Base-by-base conservation (phyloP, 2,797 vertebrate species). In the Balearica regulorum region DNA sequence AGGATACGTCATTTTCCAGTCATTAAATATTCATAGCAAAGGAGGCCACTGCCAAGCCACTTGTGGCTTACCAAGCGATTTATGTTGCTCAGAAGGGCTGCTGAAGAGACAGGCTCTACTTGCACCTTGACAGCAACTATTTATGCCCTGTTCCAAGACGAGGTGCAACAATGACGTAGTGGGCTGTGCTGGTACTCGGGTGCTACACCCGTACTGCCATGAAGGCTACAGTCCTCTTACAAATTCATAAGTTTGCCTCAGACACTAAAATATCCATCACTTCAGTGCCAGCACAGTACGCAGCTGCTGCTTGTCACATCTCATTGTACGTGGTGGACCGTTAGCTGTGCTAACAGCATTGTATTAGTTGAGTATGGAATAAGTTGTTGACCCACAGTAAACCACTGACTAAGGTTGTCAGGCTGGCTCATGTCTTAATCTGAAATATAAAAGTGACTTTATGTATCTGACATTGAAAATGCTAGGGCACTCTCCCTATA, bases 321-420 rank as follows among this genome's bases (percentile, higher is more conserved):
- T 83, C 37, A 7, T 26, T 24, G 14, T 10, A 60, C 1, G 1
- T 2, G 1, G 29, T 8, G 20, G 9, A 73, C 26, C 1, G 1
- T 12, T 41, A 62, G 57, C 72, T 28, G 15, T 33, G 54, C 62
- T 76, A 57, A 58, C 11, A 80, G 48, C 55, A 51, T 39, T 51
- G 79, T 53, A 35, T 29, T 35, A 78, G 17, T 4, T 66, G 25
- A 77, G 26, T 39, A 48, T 1, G 71, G 70, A 66, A 19, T 37
- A 83, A 83, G 18, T 5, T 76, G 51, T 26, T 65, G 58, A 87
- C 37, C 31, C 64, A 87, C 2, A 4, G 20, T 53, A 69, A 82
- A 19, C n/a, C 41, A 69, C 22, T 71, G 31, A 61, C 37, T 48
- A 25, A 83, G 46, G n/a, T 22, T 71, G 16, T 46, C 41, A 71